Base-by-base conservation (phyloP, 1,140 invertebrate species). In the Meloidogyne floridensis region DNA sequence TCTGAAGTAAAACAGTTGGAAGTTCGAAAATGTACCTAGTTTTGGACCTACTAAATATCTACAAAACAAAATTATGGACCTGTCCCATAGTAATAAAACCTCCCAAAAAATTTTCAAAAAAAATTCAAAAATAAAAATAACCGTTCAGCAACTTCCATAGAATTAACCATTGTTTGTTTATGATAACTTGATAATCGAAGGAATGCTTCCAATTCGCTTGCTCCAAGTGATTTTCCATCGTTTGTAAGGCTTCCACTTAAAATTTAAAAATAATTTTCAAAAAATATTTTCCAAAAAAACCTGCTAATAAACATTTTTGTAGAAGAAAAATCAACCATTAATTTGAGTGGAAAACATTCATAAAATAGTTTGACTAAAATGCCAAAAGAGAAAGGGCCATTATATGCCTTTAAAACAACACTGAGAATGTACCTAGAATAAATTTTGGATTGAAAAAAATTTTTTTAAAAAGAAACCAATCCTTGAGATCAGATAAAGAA, bases 291-390 rank as follows among this genome's bases (percentile, higher is more conserved):
- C 11, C 9, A 47, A 13, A 32, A 47, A 32, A 42, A 79, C 77
- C 77, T 79, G 59, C 77, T 69, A 32, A 79, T 69, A 47, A 79
- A 79, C 20, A 79, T 71, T 7, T 79, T 71, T 15, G 11, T 13
- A 11, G 53, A 71, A 20, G 77, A 79, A 18, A 71, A 79, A 53
- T 79, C 77, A 54, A 79, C 77, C 77, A 72, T 72, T 4, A 79
- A 32, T 13, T 54, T 54, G 13, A 71, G 65, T 0, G 77, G 77
- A 18, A 79, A 79, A 2, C 51, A 20, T 69, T 79, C 77, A 51
- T 42, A 79, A 69, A 79, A 71, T 1, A 79, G 77, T 71, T 72
- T 79, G 5, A 79, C 59, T 13, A 79, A 51, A 6, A 79, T n/a
- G 13, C 77, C 77, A 18, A 72, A 79, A 7, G 77, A 72, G 20